A percentile compares a stretch with the other conserved stretches of the same genome.
These are phyloP conservation scores for Nymphicus hollandicus DNA, from an alignment of 2,113 vertebrate species.

Conservation along the genomic window DNA sequence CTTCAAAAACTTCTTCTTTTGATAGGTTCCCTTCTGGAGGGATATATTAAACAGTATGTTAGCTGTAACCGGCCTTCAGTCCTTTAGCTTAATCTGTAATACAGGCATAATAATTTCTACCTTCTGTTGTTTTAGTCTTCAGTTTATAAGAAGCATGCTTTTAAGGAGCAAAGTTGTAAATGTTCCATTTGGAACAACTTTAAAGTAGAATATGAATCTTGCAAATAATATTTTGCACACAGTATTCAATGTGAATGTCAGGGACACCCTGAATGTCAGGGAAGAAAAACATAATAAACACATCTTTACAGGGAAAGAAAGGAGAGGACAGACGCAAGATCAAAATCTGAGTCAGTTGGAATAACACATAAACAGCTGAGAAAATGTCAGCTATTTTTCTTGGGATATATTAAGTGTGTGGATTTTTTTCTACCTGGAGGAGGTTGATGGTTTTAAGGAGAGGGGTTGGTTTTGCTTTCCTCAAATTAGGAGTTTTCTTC, in stretches of 20 bases:
- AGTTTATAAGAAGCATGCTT: background rate
- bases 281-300: background rate
- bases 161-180: background rate
- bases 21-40: background rate
- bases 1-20: background rate
- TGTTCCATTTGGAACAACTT: background rate
- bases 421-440: fast-evolving
- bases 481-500: background rate
- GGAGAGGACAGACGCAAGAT: background rate
- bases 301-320: background rate
- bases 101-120: background rate
- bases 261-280: background rate
- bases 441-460: background rate
- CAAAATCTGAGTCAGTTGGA: background rate
- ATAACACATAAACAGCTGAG: background rate
- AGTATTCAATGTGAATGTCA: background rate
- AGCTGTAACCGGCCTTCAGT: background rate
- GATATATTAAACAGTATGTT: background rate
- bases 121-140: background rate
- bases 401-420: background rate
- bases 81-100: background rate
- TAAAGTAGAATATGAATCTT: background rate
- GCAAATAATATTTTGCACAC: background rate
- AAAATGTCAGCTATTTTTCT: background rate
- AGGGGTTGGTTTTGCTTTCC: background rate